Evolutionary conservation across 1,140 invertebrate species (phyloP), one percentile per base, ranked within the genome.

Genomic region (Anadara kagoshimensis): DNA sequence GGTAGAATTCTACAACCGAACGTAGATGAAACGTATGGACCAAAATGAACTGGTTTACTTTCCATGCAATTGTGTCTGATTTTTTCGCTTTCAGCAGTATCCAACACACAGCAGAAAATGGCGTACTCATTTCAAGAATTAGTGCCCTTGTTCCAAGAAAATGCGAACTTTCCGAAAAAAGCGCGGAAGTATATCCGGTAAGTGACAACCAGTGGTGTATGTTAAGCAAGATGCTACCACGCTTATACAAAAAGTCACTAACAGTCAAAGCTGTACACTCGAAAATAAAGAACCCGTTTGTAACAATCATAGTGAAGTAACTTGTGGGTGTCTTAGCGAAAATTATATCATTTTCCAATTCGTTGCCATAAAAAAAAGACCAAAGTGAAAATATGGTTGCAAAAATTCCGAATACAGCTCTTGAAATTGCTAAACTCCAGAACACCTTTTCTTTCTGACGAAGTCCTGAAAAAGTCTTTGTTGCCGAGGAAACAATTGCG

Each of bases 271-370:
- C 78, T 20, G 71, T 47, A 45, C 79, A 80, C 68, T 86, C 85
- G 56, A 85, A 84, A 12, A 81, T 44, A 73, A 86, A 86, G 75
- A 86, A 86, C 24, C 83, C 85, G 20, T 81, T 64, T 0, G 75
- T 80, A 26, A 76, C 22, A 26, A 68, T 66, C 43, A 86, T 56
- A 2, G 81, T 69, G 56, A 85, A 76, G 45, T 72, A 69, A 47
- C 75, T 79, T 5, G 79, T 78, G 22, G 65, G 69, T 12, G 72
- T 83, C 36, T 47, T 79, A 14, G 64, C 74, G 51, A 75, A 75
- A 0, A 80, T 61, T 10, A 74, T 36, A 67, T 83, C 73, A 58
- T 67, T 64, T n/a, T 59, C 20, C 5, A 81, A 65, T 29, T 77
- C 70, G 4, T 18, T 53, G 36, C 77, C 71, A 36, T 57, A 62